Percentiles rank a stretch among this genome's conserved stretches.
These are phyloP conservation scores for Pseudorhiza aurosa DNA, from an alignment of 30 jellyfish, hydroid and myxozoan species.

Conservation along the genomic window DNA sequence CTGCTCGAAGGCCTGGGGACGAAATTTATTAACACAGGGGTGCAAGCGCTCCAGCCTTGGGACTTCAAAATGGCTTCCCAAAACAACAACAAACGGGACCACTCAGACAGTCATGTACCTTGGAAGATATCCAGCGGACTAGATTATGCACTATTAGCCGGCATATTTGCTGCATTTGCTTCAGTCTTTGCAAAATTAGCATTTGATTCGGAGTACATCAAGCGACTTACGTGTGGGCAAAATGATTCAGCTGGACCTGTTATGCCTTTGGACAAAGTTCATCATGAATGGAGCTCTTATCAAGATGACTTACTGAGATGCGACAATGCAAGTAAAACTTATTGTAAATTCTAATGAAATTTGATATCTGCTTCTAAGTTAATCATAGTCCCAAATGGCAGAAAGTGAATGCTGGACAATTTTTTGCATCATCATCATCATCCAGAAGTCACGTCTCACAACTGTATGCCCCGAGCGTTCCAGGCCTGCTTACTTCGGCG, in stretches of 20 bases:
- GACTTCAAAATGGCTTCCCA: conserved; percentile 36
- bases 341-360: background rate
- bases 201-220: background rate
- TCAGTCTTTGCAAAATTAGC: conserved; percentile 68
- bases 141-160: conserved; percentile 48
- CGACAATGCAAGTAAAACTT: conserved; percentile 4
- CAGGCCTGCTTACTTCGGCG: too few relatives aligned
- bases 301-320: background rate
- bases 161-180: conserved; percentile 64
- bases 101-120: background rate
- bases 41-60: background rate
- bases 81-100: background rate
- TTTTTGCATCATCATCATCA: too few relatives aligned
- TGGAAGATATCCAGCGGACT: conserved; percentile 25
- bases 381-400: too few relatives aligned
- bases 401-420: too few relatives aligned
- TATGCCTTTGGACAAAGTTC: background rate
- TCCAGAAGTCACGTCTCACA: too few relatives aligned
- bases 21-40: conserved; percentile 23
- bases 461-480: too few relatives aligned
- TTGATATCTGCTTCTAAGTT: too few relatives aligned
- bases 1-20: conserved; percentile 14
- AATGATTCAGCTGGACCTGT: background rate
- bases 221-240: background rate
- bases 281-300: background rate